Evolutionary conservation across 2,113 vertebrate species (phyloP), one percentile per base, ranked within the genome.

Genomic region (Axis porcinus): DNA sequence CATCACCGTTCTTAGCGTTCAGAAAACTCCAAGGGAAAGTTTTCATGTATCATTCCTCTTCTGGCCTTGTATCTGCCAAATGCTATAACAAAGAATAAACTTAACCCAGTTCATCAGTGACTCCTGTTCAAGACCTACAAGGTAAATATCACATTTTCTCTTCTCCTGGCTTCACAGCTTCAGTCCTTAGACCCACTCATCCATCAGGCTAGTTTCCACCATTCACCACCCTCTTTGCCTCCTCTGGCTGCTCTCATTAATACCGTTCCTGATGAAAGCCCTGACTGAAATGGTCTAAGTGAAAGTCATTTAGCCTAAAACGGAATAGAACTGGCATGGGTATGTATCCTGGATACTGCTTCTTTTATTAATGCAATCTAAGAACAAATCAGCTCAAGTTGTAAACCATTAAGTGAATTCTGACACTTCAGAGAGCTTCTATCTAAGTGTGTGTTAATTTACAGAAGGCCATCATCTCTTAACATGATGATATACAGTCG

Each of bases 351-450:
- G 19, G 21, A 94, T 16, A 81, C 25, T 47, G 33, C 16, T 91
- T 50, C 33, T 87, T 90, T 83, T 89, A 91, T 19, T 40, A 84
- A 94, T 85, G n/a, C 47, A 79, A 12, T n/a, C 27, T 62, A 94
- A 62, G 13, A 64, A 64, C 16, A 91, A 93, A 92, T 43, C 13
- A 81, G 17, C 21, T 89, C 78, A 43, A 91, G 62, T 86, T 52
- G 43, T 92, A 17, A 97, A 87, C 2, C 28, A 89, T 17, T 89
- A 91, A 82, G 17, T 92, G 11, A 96, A 96, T 86, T 92, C 67
- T 92, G 36, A 84, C 23, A 84, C 82, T 92, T 97, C 27, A 87
- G 67, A 94, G 70, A 33, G 8, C n/a, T 91, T 85, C n/a, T 89
- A 60, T 45, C 40, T 89, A 6, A 97, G 84, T 13, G 67, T 33